Evolutionary conservation across 2,113 vertebrate genomes (phyloP), one percentile per base, ranked within the genome.

Genomic region (Poicephalus gulielmi): DNA sequence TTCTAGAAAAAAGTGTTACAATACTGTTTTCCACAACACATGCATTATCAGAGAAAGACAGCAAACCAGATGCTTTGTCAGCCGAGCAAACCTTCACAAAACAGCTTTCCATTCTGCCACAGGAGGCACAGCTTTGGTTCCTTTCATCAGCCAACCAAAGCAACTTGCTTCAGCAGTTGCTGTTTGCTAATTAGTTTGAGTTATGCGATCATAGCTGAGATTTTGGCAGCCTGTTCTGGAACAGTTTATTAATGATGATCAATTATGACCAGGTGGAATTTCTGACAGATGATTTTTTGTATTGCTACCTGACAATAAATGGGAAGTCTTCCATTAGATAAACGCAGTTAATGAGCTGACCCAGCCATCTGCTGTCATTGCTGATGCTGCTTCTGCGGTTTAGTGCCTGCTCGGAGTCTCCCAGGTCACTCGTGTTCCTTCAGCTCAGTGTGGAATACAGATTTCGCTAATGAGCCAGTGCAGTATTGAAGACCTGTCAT

Each of bases 361-460:
- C 97, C 92, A 81, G 83, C 96, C 97, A 97, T 97, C 97, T 98
- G 97, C 86, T 93, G n/a, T 93, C 91, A 78, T 94, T 94, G 81
- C 83, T 97, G 79, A 82, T 91, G 52, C 88, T 68, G 68, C 74
- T 90, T 66, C 90, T 46, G 6, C 1, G 1, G 57, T 86, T 83
- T 87, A 63, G 78, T 85, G 80, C 76, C 60, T 93, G 77, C 66
- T 83, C 30, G 31, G 73, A 83, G 67, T 73, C 79, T 92, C 63
- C 37, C 73, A 52, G 79, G 75, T 85, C 87, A 79, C 19, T 69
- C 59, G 23, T 17, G 74, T 78, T 46, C 68, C 57, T 92, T 92
- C 55, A 57, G 49, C 76, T 89, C 50, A 31, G 83, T 11, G 63
- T 59, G 79, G 93, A 95, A 94, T 76, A 88, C 86, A 87, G 77